Evolutionary conservation across 2,797 vertebrate genomes (phyloP).

Genomic region (Anguilla anguilla): DNA sequence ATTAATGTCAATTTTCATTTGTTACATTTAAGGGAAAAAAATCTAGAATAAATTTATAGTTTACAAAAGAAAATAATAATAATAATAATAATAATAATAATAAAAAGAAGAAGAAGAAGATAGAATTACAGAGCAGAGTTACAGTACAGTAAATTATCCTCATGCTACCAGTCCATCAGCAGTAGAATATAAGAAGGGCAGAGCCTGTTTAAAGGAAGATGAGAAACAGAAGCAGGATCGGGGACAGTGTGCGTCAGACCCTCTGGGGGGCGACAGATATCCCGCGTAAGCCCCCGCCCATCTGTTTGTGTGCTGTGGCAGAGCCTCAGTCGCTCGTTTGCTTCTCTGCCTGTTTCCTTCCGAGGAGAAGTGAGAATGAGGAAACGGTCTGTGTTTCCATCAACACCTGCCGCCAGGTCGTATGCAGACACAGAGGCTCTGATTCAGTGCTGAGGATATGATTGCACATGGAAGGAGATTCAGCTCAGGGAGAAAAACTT

Average conservation of each 20-base stretch:
- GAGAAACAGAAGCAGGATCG: neutral
- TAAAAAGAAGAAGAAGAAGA: too few relatives aligned
- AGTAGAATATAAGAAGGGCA: neutral
- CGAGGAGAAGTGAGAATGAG: constrained; percentile 7
- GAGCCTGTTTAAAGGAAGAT: neutral
- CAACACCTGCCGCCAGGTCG: neutral
- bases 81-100: too few relatives aligned
- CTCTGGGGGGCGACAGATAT: constrained; percentile 30
- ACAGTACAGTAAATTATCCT: neutral
- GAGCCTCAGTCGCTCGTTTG: neutral
- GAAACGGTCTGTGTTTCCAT: constrained; percentile 3
- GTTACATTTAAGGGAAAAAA: too few relatives aligned
- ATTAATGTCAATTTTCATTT: neutral
- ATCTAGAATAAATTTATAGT: too few relatives aligned
- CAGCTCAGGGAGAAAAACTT: neutral
- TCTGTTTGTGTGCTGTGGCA: neutral
- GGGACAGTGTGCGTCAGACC: constrained; percentile 5
- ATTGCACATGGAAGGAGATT: neutral
- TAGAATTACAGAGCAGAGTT: too few relatives aligned
- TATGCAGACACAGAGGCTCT: neutral
- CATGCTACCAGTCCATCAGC: neutral
- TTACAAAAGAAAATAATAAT: too few relatives aligned
- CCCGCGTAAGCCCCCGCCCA: neutral
- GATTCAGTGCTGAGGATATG: neutral
- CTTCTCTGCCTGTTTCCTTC: neutral